Conservation (phyloP, 2,888 invertebrate species). For the Drosophila colorata region DNA sequence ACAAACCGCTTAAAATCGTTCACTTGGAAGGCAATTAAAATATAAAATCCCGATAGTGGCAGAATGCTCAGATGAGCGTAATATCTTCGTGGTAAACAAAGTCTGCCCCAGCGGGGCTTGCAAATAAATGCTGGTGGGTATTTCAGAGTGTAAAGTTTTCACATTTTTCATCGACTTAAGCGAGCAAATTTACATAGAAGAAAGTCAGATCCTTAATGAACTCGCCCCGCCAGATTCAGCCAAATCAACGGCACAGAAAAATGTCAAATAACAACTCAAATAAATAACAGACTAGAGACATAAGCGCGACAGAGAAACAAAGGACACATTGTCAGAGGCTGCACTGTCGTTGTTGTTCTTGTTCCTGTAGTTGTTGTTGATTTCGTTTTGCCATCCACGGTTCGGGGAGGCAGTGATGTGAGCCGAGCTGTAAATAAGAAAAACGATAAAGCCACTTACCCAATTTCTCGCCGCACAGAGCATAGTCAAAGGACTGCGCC, state of each 20-base stretch:
- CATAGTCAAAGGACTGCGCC: conserved; percentile 64
- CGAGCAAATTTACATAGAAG: conserved; percentile 61
- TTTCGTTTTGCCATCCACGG: conserved; percentile 38
- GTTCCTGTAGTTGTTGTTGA: conserved; percentile 26
- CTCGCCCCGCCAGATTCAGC: conserved; percentile 24
- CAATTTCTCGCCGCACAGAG: conserved; percentile 80
- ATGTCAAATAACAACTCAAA: conserved; percentile 72
- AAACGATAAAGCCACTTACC: conserved; percentile 76
- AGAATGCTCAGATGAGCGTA: conserved; percentile 48
- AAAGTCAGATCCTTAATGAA: conserved; percentile 56
- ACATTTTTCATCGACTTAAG: conserved; percentile 70
- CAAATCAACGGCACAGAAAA: conserved; percentile 71
- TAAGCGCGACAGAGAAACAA: conserved; percentile 37
- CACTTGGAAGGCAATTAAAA: conserved; percentile 67
- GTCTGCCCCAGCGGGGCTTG: background rate
- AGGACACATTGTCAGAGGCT: conserved; percentile 28
- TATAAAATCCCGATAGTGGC: conserved; percentile 30
- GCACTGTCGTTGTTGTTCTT: conserved; percentile 20
- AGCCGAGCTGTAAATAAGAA: conserved; percentile 66
- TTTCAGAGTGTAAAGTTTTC: conserved; percentile 65
- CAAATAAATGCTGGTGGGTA: conserved; percentile 35
- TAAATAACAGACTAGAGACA: conserved; percentile 70
- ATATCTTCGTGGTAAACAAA: conserved; percentile 35
- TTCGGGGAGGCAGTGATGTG: conserved; percentile 52
- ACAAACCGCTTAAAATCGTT: conserved; percentile 43